Percentiles rank a stretch among this genome's conserved stretches.
phyloP scores from a whole-genome alignment of 2,113 vertebrate genomes.

The Tyto alba region DNA sequence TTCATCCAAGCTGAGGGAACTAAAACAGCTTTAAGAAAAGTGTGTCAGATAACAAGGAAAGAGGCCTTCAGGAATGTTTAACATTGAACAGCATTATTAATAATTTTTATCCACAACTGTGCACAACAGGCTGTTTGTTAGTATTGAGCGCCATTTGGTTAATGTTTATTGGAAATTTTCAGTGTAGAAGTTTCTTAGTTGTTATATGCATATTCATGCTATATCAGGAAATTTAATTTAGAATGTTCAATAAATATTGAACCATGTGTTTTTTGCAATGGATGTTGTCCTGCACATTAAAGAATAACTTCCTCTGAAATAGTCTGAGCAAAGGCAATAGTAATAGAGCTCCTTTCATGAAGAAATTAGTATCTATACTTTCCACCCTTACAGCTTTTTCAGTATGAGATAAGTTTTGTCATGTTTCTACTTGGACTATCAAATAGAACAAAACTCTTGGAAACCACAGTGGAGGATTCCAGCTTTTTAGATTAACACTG shows the following conservation, averaged over 20 bases:
- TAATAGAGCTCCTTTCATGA: background rate
- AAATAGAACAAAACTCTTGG: background rate
- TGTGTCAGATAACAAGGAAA: background rate
- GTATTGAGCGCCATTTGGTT: accelerated
- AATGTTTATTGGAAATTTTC: background rate
- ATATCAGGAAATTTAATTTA: background rate
- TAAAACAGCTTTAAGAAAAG: background rate
- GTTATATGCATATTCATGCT: background rate
- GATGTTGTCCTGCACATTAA: background rate
- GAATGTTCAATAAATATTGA: background rate
- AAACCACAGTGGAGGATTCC: background rate
- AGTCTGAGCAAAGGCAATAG: background rate
- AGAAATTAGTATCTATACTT: background rate
- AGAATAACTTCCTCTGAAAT: background rate
- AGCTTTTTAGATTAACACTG: background rate
- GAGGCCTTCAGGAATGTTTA: background rate
- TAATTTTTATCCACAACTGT: background rate
- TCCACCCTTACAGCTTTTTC: background rate
- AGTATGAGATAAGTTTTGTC: background rate
- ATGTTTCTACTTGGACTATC: background rate
- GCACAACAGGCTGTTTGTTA: background rate
- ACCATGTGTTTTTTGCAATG: background rate
- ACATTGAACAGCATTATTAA: background rate
- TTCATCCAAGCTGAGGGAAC: background rate
- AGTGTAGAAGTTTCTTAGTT: background rate